Evolutionary conservation across 2,113 vertebrate species (phyloP), one percentile per base, ranked within the genome.

Genomic region (Rousettus leschenaultii): DNA sequence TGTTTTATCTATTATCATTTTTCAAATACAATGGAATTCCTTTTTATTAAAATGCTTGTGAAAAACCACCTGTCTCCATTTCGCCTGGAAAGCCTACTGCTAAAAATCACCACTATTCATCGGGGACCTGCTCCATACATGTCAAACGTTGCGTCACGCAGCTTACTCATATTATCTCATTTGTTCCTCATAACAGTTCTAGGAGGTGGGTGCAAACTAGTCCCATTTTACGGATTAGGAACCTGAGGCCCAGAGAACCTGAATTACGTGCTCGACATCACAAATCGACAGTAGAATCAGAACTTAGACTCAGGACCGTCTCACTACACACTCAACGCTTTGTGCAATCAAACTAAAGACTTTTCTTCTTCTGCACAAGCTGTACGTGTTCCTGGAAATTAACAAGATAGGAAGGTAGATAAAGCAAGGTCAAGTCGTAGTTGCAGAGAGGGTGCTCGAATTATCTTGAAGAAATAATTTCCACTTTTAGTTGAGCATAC

Each of bases 1-100:
- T 91, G 45, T 78, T 95, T 86, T 94, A 94, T 95, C 94, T 95
- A 14, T 85, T 92, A 91, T 30, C 4, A 12, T 86, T 89, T 94
- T 89, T 95, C 90, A 95, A 91, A 89, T 94, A 89, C 86, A 96
- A 96, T 93, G 68, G 68, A 94, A 93, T 96, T 96, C 10, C 19
- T 80, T 96, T 93, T 91, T 79, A 94, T 74, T 83, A 96, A 88
- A 95, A 83, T 30, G 68, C 38, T 15, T 9, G 9, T 61, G 63
- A 92, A 53, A 82, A 92, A 45, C 30, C n/a, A 92, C 38, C 59
- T 21, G 30, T 75, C 53, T 92, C 63, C 86, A 28, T 95, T 88
- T 86, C 70, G 5, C 15, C 40, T 86, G 79, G 79, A 78, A 79
- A 96, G 26, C 15, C 63, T 28, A 28, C n/a, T 89, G 12, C 40